Percentiles rank a stretch among this genome's conserved stretches.
Evolutionary conservation across 2,797 vertebrate species (phyloP).

Genomic region (Rhinogobio ventralis): DNA sequence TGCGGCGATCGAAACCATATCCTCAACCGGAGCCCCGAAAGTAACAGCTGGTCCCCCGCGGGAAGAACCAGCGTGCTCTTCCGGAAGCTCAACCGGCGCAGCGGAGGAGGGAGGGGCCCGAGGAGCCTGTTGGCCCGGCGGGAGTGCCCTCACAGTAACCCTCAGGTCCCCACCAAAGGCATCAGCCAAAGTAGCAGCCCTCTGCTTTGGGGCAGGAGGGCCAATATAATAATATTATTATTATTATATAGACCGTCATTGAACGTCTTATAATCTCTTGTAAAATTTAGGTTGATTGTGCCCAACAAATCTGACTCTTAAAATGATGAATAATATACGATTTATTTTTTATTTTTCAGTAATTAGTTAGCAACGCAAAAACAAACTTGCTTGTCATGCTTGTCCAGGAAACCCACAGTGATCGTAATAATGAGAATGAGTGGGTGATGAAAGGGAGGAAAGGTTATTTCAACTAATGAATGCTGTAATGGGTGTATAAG

Average conservation of each 20-base stretch:
- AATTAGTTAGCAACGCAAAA: background rate
- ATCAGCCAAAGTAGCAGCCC: too few relatives aligned
- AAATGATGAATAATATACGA: background rate
- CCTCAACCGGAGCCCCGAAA: too few relatives aligned
- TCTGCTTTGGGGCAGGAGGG: too few relatives aligned
- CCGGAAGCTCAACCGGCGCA: too few relatives aligned
- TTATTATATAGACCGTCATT: background rate
- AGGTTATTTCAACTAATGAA: constrained; percentile 35
- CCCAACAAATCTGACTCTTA: background rate
- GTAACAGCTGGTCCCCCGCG: too few relatives aligned
- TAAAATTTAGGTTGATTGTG: background rate
- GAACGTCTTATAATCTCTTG: background rate
- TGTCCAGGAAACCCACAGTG: background rate
- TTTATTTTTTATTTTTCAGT: background rate
- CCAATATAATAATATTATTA: too few relatives aligned
- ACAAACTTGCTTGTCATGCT: background rate
- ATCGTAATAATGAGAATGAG: background rate
- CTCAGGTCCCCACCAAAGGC: too few relatives aligned
- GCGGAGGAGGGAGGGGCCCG: too few relatives aligned
- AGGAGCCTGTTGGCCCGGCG: too few relatives aligned
- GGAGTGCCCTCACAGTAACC: too few relatives aligned
- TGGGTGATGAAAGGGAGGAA: constrained; percentile 1
- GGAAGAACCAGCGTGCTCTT: too few relatives aligned
- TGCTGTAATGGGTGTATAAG: background rate
- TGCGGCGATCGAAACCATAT: too few relatives aligned